Base-by-base conservation (phyloP, 1,140 invertebrate species). In the Drosophila prosaltans region DNA sequence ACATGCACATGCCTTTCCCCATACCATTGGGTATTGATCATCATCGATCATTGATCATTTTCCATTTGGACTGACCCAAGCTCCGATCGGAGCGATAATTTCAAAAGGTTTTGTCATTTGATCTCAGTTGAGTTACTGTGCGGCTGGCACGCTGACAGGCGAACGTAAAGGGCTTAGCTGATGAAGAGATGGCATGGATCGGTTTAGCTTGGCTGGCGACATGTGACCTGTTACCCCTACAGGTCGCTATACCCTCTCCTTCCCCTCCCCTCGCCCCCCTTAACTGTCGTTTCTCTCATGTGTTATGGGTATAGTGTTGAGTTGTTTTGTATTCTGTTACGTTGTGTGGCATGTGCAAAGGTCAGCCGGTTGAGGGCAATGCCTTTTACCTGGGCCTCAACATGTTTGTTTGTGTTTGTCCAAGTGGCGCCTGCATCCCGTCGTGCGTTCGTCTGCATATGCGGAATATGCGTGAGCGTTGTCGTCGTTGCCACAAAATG, bases 361-460 rank as follows among this genome's bases (percentile, higher is more conserved):
- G 84, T 88, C 80, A 89, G 83, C 79, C 73, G 83, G 83, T 71
- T 79, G 80, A 86, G 80, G 82, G 83, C 83, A 85, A 78, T 85
- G 82, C 71, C 82, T 86, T 82, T 88, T 88, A 86, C 80, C 80
- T 86, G 83, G 30, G 61, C 36, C 39, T 48, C 65, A 51, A 24
- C 45, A 51, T 51, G 45, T 48, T 48, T 48, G 45, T 48, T 48
- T 48, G 45, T 51, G 45, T 51, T 51, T 74, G 74, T 59, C 69
- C 84, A 89, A 89, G 85, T 89, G 84, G 84, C 84, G 84, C 84
- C 84, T 89, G 84, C 85, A 84, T 89, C 84, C 84, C 84, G 84
- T 85, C 85, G 84, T 77, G 84, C 84, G 71, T 59, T 84, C 82
- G 84, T 89, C 84, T 89, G 84, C 84, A 89, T 88, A 88, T 88